Evolutionary conservation across 2,797 vertebrate genomes (phyloP).

Genomic region (Lacerta viridis): DNA sequence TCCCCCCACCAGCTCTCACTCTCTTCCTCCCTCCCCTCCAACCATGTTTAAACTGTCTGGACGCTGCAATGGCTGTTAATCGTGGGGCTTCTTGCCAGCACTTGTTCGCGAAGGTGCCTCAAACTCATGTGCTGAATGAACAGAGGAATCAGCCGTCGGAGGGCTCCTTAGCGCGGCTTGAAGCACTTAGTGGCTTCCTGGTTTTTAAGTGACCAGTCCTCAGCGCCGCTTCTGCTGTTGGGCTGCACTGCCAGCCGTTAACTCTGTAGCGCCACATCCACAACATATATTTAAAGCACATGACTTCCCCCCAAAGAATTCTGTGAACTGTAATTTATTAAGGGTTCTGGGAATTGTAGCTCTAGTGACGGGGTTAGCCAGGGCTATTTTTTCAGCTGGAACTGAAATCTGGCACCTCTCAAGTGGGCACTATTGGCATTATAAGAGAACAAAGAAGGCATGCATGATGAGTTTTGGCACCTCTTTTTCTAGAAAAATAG

Average conservation of each 20-base stretch:
- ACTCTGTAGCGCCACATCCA: too few species aligned
- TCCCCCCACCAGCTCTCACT: background rate
- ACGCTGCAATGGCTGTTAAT: constrained; percentile 9
- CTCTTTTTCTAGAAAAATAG: too few species aligned
- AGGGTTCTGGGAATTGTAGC: too few species aligned
- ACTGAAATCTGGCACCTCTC: too few species aligned
- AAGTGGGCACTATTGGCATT: too few species aligned
- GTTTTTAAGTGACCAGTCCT: background rate
- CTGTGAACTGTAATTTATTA: too few species aligned
- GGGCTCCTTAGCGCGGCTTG: background rate
- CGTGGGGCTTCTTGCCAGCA: constrained; percentile 18
- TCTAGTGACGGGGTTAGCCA: too few species aligned
- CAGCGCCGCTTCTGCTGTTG: background rate
- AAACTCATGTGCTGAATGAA: background rate
- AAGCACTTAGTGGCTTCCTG: background rate
- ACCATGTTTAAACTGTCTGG: constrained; percentile 47
- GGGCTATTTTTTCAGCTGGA: too few species aligned
- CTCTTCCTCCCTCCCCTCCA: background rate
- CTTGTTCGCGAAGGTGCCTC: constrained; percentile 21
- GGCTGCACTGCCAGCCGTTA: background rate
- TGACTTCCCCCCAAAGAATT: too few species aligned
- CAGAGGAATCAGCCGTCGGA: background rate
- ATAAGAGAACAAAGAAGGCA: too few species aligned
- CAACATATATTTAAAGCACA: background rate
- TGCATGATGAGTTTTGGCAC: too few species aligned